These are phyloP conservation scores for Montipora foliosa DNA, from an alignment of 64 coral and sea anemone species.

Conservation along the genomic window DNA sequence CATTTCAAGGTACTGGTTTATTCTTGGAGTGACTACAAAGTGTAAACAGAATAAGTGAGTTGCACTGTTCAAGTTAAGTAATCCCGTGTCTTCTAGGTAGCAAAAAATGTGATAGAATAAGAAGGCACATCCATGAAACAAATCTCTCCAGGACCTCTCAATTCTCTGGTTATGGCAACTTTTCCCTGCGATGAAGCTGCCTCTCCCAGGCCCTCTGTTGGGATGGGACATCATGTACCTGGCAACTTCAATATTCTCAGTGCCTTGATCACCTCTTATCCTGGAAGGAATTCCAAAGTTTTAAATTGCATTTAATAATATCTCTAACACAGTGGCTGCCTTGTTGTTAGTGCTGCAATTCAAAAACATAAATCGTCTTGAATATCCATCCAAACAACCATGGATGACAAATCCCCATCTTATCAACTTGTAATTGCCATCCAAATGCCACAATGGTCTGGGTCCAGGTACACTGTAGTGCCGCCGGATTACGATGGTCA, in stretches of 20 bases:
- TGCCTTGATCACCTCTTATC: conserved; percentile 9
- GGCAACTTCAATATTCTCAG: conserved; percentile 23
- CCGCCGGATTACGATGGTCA: background rate
- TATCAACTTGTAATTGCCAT: conserved; percentile 4
- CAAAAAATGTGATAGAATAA: conserved; percentile 49
- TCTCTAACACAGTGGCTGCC: background rate
- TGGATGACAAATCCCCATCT: conserved; percentile 12
- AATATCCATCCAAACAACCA: conserved; percentile 23
- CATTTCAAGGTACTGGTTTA: conserved; percentile 18
- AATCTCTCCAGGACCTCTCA: conserved; percentile 63
- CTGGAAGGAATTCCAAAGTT: conserved; percentile 22
- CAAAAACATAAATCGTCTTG: background rate
- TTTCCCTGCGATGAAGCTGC: conserved; percentile 61
- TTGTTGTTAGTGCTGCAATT: conserved; percentile 33
- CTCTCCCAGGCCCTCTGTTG: conserved; percentile 13
- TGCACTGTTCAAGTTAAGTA: conserved; percentile 38
- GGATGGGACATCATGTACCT: conserved; percentile 1
- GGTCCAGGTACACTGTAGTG: background rate
- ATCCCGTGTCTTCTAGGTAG: conserved; percentile 41
- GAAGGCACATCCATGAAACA: conserved; percentile 9
- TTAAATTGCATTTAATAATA: background rate
- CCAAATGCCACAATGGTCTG: background rate
- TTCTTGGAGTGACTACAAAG: conserved; percentile 60
- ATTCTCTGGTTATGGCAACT: conserved; percentile 62
- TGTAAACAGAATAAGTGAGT: conserved; percentile 50